Base-by-base conservation (phyloP, 92 coral and sea anemone genomes). In the Epizoanthus illoricatus region DNA sequence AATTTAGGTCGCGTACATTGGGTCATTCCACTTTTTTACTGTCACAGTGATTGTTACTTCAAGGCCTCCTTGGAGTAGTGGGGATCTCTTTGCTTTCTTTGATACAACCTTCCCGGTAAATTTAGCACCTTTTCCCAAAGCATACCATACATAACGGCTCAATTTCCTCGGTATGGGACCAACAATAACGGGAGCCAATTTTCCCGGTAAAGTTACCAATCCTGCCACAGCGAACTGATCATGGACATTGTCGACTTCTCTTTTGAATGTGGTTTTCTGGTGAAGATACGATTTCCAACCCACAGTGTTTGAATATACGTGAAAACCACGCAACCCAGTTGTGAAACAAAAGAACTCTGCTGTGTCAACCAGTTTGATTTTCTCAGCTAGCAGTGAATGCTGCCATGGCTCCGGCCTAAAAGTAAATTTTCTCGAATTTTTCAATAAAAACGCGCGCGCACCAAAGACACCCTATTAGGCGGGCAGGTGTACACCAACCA, bases 71-170 rank as follows among this genome's bases (percentile, higher is more conserved):
- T 59, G 18, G 64, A 19, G 64, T 59, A 59, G 64, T 59, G 64
- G 64, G 64, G 64, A 58, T 58, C 64, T 59, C 64, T 59, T 59
- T 59, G 64, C 64, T 59, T 59, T 59, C 64, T 59, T 59, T 59
- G 64, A 59, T 59, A 59, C 70, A 65, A 65, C 36, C 13, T 65
- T 4, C 64, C 89, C 85, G 40, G 79, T 78, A 85, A 85, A 78
- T 74, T 69, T 57, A 24, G 88, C 88, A 20, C 88, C 84, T 71
- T 85, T 33, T 85, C 79, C 86, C 66, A 82, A 43, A 71, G 86
- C 86, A 82, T 69, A 82, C 79, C 80, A 85, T 83, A 85, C 79
- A 76, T 78, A 85, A 68, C 70, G 88, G 73, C 85, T 80, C 76
- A 61, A 39, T 85, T 85, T 76, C 63, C 47, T 75, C 40, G 84